Percentiles rank a stretch among this genome's conserved stretches.
phyloP scores from a whole-genome alignment of 2,797 vertebrate species.

The Synaphobranchus kaupii region DNA sequence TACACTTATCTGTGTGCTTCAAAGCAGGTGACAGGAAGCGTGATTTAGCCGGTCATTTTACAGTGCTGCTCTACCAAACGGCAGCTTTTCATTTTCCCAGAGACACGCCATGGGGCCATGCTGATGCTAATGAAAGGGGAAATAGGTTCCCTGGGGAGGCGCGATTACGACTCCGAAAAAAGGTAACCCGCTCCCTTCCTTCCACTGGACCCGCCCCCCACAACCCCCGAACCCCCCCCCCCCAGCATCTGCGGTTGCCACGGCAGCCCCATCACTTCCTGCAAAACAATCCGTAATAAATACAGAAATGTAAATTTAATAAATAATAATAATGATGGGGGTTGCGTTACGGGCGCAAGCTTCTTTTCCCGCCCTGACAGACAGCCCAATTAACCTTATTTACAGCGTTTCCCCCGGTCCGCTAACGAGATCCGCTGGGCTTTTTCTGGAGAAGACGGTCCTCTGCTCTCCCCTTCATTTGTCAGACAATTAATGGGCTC shows the following conservation, averaged over 20 bases:
- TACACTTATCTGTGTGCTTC: constrained; percentile 19
- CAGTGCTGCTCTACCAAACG: neutral
- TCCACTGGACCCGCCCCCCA: no score
- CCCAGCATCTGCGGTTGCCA: neutral
- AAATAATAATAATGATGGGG: constrained; percentile 62
- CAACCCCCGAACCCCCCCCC: no score
- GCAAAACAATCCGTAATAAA: neutral
- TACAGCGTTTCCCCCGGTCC: constrained; percentile 65
- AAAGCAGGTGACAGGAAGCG: constrained; percentile 27
- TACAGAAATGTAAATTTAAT: neutral
- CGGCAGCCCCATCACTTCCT: constrained; percentile 16
- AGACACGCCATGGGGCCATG: constrained; percentile 12
- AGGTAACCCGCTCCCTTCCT: neutral
- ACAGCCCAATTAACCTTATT: constrained; percentile 84
- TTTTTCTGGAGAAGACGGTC: constrained; percentile 62
- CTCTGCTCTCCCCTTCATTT: constrained; percentile 55
- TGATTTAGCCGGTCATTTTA: constrained; percentile 20
- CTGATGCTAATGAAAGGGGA: constrained; percentile 40
- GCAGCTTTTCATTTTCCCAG: neutral
- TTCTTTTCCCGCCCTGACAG: constrained; percentile 71
- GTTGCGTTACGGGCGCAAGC: constrained; percentile 55
- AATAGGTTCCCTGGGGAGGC: constrained; percentile 34
- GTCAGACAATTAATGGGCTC: constrained; percentile 66
- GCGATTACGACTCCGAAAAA: constrained; percentile 19
- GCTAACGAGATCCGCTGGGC: constrained; percentile 82